Evolutionary conservation across 2,888 invertebrate genomes (phyloP).

Genomic region (Mimumesa dahlbomi): DNA sequence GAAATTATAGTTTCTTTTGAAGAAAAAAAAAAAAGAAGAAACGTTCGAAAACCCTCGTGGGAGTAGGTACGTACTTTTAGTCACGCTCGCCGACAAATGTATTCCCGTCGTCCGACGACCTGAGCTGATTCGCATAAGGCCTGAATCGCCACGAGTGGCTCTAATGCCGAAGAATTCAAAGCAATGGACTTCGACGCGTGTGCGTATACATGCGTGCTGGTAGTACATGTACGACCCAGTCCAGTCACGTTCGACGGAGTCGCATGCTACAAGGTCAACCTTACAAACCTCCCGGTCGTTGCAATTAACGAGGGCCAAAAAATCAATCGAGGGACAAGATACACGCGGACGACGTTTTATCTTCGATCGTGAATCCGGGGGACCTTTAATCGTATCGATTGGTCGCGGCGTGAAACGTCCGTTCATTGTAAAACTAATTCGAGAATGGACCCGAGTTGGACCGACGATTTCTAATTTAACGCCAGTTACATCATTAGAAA

Average conservation of each 20-base stretch:
- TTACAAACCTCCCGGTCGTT: slow-evolving; percentile 60
- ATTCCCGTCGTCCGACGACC: slow-evolving; percentile 18
- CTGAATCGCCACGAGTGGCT: slow-evolving; percentile 17
- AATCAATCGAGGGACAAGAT: slow-evolving; percentile 8
- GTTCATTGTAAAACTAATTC: no score
- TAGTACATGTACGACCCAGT: slow-evolving; percentile 17
- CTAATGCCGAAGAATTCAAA: slow-evolving; percentile 56
- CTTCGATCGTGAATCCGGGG: neutral
- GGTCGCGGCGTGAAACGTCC: no score
- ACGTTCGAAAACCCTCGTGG: no score
- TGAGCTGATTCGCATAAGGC: slow-evolving; percentile 20
- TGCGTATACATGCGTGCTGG: slow-evolving; percentile 2
- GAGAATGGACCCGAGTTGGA: neutral
- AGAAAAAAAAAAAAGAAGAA: no score
- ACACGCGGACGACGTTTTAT: no score
- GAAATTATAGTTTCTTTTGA: no score
- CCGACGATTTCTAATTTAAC: slow-evolving; percentile 37
- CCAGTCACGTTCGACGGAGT: slow-evolving; percentile 43
- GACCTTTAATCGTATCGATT: no score
- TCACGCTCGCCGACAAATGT: neutral
- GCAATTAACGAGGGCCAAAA: slow-evolving; percentile 55
- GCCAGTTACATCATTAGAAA: slow-evolving; percentile 44
- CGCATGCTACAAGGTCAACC: slow-evolving; percentile 66
- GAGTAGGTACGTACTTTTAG: no score
- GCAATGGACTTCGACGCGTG: slow-evolving; percentile 34